Conservation (phyloP, 2,113 vertebrate species). For the Hemicordylus capensis region DNA sequence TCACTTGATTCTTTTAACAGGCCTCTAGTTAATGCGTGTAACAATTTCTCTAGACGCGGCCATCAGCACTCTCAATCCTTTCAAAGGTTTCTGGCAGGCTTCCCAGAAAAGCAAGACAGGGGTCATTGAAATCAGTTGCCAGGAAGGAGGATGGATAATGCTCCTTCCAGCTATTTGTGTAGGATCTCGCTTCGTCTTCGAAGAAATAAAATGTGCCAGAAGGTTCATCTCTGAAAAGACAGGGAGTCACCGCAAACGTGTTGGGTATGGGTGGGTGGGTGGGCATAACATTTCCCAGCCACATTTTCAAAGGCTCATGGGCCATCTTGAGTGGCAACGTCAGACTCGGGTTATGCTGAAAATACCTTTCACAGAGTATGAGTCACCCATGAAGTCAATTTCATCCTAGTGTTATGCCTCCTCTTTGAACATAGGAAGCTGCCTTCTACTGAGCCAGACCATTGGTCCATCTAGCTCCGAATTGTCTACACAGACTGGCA, state of each 20-base stretch:
- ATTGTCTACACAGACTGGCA: no score
- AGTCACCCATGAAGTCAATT: not conserved
- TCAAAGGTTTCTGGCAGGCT: constrained; percentile 72
- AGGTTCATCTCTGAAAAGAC: constrained; percentile 57
- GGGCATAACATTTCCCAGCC: constrained; percentile 30
- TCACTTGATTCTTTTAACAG: constrained; percentile 57
- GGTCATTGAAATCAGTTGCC: constrained; percentile 69
- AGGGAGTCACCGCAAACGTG: constrained; percentile 64
- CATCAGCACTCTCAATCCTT: constrained; percentile 53
- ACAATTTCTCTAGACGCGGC: constrained; percentile 56
- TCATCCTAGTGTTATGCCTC: not conserved
- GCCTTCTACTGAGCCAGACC: not conserved
- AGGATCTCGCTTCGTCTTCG: constrained; percentile 69
- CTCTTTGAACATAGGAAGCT: no score
- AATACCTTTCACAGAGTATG: not conserved
- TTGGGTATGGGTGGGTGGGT: constrained; percentile 2
- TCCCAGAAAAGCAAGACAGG: constrained; percentile 75
- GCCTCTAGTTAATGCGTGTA: constrained; percentile 36
- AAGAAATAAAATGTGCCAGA: constrained; percentile 75
- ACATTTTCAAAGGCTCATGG: constrained; percentile 52
- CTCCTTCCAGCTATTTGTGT: constrained; percentile 73
- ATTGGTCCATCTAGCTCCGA: no score
- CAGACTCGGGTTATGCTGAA: not conserved
- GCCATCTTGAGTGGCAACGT: constrained; percentile 37
- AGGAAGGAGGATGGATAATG: constrained; percentile 74